Evolutionary conservation across 2,888 invertebrate species (phyloP).

Genomic region (Heterodera filipjevi): DNA sequence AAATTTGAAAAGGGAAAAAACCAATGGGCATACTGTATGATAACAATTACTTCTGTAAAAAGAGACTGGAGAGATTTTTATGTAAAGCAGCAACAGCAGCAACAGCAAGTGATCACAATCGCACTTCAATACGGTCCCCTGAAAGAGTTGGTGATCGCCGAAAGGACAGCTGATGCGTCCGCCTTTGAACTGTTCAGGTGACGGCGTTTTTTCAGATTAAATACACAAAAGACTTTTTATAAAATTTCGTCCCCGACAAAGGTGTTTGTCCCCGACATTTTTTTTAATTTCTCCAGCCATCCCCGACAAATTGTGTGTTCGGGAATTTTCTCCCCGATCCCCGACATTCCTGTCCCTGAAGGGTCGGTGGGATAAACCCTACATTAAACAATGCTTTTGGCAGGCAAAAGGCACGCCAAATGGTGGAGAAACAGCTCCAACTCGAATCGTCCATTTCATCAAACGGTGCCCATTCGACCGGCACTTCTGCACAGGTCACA

Average conservation of each 20-base stretch:
- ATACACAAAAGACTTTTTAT: slow-evolving; percentile 34
- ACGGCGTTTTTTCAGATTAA: neutral
- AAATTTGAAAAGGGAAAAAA: no score
- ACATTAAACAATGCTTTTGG: no score
- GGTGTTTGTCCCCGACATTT: no score
- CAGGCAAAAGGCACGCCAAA: slow-evolving; percentile 49
- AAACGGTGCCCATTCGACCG: neutral
- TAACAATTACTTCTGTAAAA: no score
- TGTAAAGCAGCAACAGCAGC: slow-evolving; percentile 29
- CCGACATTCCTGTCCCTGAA: no score
- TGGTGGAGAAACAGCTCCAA: slow-evolving; percentile 46
- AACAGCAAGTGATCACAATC: slow-evolving; percentile 42
- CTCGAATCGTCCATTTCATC: slow-evolving; percentile 10
- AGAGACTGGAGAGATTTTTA: no score
- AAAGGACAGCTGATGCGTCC: slow-evolving; percentile 40
- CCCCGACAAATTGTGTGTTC: no score
- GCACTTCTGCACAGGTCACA: slow-evolving; percentile 12
- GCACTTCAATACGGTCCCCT: slow-evolving; percentile 50
- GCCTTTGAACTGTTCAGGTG: slow-evolving; percentile 26
- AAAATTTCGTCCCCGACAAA: no score
- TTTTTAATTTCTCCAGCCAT: no score
- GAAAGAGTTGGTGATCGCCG: slow-evolving; percentile 44
- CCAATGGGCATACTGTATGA: no score
- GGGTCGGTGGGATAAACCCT: no score
- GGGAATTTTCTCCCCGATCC: no score